Conservation (phyloP, 2,888 invertebrate species). For the Clanis bilineata region DNA sequence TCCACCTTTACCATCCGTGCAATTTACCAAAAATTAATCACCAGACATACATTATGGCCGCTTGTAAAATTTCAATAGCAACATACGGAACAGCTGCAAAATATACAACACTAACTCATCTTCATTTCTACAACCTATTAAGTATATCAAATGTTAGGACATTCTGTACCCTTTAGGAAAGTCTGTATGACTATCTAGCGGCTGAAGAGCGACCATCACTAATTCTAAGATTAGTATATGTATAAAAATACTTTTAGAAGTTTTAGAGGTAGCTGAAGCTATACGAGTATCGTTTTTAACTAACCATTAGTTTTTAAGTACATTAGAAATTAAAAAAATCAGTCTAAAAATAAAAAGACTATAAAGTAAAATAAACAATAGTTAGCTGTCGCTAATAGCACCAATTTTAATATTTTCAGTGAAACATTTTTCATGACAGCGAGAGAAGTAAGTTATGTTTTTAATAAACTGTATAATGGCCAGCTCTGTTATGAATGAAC, state of each 20-base stretch:
- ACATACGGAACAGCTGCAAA: constrained; percentile 66
- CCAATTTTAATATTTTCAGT: constrained; percentile 61
- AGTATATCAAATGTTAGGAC: constrained; percentile 44
- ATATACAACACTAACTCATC: constrained; percentile 55
- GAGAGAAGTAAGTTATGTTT: constrained; percentile 10
- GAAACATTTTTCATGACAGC: constrained; percentile 25
- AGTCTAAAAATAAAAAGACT: constrained; percentile 25
- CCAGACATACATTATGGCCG: constrained; percentile 67
- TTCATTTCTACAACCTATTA: constrained; percentile 53
- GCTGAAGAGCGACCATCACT: constrained; percentile 40
- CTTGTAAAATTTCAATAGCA: constrained; percentile 53
- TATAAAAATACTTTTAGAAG: constrained; percentile 76
- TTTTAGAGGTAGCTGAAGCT: constrained; percentile 75
- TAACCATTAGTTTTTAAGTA: constrained; percentile 64
- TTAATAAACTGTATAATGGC: not conserved
- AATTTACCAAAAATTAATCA: constrained; percentile 47
- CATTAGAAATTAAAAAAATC: constrained; percentile 40
- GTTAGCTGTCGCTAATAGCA: constrained; percentile 68
- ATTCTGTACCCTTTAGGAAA: constrained; percentile 26
- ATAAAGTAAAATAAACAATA: constrained; percentile 37
- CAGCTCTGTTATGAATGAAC: not conserved
- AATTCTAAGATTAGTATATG: constrained; percentile 57
- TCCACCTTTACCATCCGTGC: constrained; percentile 44
- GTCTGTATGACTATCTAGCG: constrained; percentile 40
- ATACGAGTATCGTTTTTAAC: constrained; percentile 43